These are phyloP conservation scores for Triplophysa dalaica DNA, from an alignment of 2,113 vertebrate genomes.

Conservation along the genomic window DNA sequence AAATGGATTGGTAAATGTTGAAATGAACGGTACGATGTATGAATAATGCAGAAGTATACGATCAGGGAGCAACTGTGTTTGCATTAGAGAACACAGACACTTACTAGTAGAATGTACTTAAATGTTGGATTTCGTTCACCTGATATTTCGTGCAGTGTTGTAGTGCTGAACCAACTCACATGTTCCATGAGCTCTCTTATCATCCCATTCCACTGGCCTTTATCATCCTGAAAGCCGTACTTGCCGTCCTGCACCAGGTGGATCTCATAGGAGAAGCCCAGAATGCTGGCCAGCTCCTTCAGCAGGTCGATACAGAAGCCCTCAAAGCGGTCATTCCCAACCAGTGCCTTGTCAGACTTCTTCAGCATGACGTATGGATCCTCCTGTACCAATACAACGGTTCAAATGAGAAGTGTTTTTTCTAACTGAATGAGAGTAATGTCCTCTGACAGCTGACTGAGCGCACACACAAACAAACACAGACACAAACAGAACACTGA, in stretches of 20 bases:
- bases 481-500: constrained; percentile 55
- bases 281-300: constrained; percentile 88
- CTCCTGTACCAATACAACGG: constrained; percentile 78
- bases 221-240: constrained; percentile 95
- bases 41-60: too few species aligned
- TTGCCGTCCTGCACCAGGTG: constrained; percentile 92
- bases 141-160: neutral
- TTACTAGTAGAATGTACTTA: too few species aligned
- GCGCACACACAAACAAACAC: constrained; percentile 62
- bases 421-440: constrained; percentile 60
- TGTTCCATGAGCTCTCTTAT: constrained; percentile 97
- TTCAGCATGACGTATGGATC: constrained; percentile 99
- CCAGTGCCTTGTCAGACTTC: constrained; percentile 91
- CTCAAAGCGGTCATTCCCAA: constrained; percentile 95
- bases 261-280: constrained; percentile 96
- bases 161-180: constrained; percentile 76
- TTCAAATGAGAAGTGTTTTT: constrained; percentile 67
- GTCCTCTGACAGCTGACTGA: constrained; percentile 65
- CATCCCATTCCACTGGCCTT: constrained; percentile 98
- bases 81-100: too few species aligned
- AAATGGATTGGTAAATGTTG: too few species aligned
- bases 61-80: too few species aligned
- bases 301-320: constrained; percentile 97
- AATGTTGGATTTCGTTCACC: too few species aligned
- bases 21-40: too few species aligned